A percentile compares a stretch with the other conserved stretches of the same genome.
phyloP scores from a whole-genome alignment of 2,888 invertebrate genomes.

The Drosophila koepferae region DNA sequence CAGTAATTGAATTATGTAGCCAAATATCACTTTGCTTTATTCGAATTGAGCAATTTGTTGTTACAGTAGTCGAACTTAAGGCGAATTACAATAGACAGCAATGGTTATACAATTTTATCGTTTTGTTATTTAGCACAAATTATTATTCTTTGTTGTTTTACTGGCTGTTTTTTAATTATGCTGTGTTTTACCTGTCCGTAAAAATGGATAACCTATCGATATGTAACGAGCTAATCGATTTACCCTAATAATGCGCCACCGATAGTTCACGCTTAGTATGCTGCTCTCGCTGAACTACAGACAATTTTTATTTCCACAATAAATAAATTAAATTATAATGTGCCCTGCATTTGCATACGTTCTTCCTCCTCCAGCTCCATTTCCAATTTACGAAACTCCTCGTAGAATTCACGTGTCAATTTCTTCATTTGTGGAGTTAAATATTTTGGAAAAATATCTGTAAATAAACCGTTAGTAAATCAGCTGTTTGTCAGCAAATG shows the following conservation, averaged over 20 bases:
- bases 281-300: slow-evolving; percentile 17
- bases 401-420: slow-evolving; percentile 76
- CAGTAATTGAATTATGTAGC: slow-evolving; percentile 57
- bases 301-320: slow-evolving; percentile 41
- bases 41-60: neutral
- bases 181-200: slow-evolving; percentile 40
- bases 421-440: slow-evolving; percentile 85
- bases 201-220: slow-evolving; percentile 40
- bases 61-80: neutral
- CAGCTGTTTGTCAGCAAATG: neutral
- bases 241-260: neutral
- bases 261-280: slow-evolving; percentile 23
- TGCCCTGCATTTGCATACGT: slow-evolving; percentile 22
- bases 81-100: slow-evolving; percentile 6
- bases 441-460: slow-evolving; percentile 85
- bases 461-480: slow-evolving; percentile 45
- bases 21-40: slow-evolving; percentile 20
- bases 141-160: slow-evolving; percentile 42
- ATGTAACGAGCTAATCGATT: slow-evolving; percentile 20
- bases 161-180: slow-evolving; percentile 49
- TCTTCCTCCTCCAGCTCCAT: slow-evolving; percentile 55
- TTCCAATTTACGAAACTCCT: slow-evolving; percentile 50
- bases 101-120: slow-evolving; percentile 9
- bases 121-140: slow-evolving; percentile 12
- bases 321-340: slow-evolving; percentile 16